These are phyloP conservation scores for Drosophila ustulata DNA, from an alignment of 2,888 invertebrate species.

Conservation along the genomic window DNA sequence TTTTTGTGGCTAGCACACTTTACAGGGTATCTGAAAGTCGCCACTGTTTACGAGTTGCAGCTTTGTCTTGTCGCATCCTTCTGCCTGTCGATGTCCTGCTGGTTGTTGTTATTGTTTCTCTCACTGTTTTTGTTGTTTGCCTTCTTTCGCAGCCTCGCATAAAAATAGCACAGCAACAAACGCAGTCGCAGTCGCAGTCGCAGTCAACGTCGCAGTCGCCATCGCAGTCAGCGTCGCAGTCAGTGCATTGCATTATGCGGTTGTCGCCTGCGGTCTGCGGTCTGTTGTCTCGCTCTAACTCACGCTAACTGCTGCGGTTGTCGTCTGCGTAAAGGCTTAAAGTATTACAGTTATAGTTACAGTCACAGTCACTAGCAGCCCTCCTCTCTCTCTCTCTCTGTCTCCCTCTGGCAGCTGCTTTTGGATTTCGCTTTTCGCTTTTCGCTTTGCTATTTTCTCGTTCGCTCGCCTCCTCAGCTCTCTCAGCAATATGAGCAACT, in stretches of 20 bases:
- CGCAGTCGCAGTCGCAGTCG: conserved; percentile 9
- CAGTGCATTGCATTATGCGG: conserved; percentile 72
- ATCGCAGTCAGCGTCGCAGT: conserved; percentile 33
- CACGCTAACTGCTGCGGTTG: conserved; percentile 34
- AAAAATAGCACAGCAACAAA: conserved; percentile 70
- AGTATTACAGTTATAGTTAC: conserved; percentile 78
- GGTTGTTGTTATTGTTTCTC: conserved; percentile 5
- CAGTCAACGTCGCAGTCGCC: conserved; percentile 18
- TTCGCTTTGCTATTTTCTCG: background rate
- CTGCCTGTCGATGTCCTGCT: conserved; percentile 13
- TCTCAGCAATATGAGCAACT: conserved; percentile 68
- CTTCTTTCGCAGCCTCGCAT: conserved; percentile 74
- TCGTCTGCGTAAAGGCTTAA: conserved; percentile 79
- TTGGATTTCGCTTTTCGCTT: conserved; percentile 48
- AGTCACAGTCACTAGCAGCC: conserved; percentile 24
- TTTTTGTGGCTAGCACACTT: too few species aligned
- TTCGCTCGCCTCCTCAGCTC: conserved; percentile 17
- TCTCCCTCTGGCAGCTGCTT: conserved; percentile 56
- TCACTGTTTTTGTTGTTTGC: conserved; percentile 57
- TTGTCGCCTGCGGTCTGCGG: conserved; percentile 60
- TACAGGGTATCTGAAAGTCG: conserved; percentile 15
- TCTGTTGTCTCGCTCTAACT: background rate
- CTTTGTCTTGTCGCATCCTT: conserved; percentile 18
- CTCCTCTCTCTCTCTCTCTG: background rate
- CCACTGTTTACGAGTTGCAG: background rate